A percentile compares a stretch with the other conserved stretches of the same genome.
phyloP scores from a whole-genome alignment of 2,113 vertebrate species.

The Notothenia coriiceps region DNA sequence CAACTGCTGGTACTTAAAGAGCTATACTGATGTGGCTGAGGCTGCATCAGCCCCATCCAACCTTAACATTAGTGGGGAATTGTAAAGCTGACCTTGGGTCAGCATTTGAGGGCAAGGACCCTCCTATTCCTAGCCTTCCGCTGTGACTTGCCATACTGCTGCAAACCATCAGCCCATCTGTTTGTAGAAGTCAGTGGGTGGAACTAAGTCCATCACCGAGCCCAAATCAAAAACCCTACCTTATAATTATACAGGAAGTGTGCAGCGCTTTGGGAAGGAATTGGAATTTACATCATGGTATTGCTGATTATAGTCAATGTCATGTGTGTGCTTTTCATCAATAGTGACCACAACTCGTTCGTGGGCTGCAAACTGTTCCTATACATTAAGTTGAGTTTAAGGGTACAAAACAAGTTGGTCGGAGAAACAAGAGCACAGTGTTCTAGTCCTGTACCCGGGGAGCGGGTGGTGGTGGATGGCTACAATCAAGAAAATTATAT shows the following conservation, averaged over 20 bases:
- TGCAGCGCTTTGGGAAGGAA: conserved; percentile 59
- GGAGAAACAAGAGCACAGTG: conserved; percentile 52
- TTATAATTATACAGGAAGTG: conserved; percentile 81
- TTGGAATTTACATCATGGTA: conserved; percentile 69
- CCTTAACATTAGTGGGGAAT: conserved; percentile 14
- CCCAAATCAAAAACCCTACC: conserved; percentile 68
- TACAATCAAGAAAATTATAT: conserved; percentile 54
- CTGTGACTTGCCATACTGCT: conserved; percentile 51
- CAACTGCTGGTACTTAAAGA: neutral
- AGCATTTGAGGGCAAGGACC: conserved; percentile 13
- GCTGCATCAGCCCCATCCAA: conserved; percentile 25
- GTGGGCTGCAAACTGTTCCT: conserved; percentile 46
- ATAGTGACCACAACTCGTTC: conserved; percentile 45
- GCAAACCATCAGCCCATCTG: conserved; percentile 67
- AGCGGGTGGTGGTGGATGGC: conserved; percentile 38
- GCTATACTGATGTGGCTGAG: conserved; percentile 17
- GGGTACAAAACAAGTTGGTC: conserved; percentile 53
- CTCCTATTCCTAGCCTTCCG: conserved; percentile 40
- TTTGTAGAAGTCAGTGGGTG: conserved; percentile 74
- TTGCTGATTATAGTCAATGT: conserved; percentile 71
- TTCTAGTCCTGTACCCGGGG: conserved; percentile 28
- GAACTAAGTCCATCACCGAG: conserved; percentile 77
- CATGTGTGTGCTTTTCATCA: conserved; percentile 58
- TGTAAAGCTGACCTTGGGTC: conserved; percentile 31
- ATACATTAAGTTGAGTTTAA: conserved; percentile 42